These are phyloP conservation scores for Syndactyla subalaris DNA, from an alignment of 2,797 vertebrate species.

Conservation along the genomic window DNA sequence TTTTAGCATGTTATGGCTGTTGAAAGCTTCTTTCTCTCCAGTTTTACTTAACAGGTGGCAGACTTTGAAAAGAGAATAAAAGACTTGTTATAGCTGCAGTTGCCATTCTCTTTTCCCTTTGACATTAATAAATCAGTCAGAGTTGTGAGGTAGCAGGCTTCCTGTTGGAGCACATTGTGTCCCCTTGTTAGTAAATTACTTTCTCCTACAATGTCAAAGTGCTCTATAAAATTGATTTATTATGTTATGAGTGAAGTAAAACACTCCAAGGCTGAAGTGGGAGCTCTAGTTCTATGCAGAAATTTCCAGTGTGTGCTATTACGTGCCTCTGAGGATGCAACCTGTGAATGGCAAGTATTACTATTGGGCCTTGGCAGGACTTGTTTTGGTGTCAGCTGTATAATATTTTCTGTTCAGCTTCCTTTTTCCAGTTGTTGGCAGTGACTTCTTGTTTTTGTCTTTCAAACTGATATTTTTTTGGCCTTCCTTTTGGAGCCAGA, in stretches of 20 bases:
- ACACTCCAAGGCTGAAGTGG: not conserved
- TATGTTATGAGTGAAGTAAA: not conserved
- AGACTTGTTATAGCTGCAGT: not conserved
- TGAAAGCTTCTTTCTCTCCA: not conserved
- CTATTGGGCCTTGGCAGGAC: not conserved
- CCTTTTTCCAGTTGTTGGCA: not conserved
- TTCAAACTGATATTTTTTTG: not conserved
- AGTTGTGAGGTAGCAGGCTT: not conserved
- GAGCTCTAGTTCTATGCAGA: not conserved
- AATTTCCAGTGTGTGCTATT: not conserved
- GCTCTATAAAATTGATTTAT: constrained; percentile 20
- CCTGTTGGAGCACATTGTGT: not conserved
- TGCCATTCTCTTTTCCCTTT: not conserved
- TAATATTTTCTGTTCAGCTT: not conserved
- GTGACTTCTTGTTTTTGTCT: not conserved
- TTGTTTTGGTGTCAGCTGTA: not conserved
- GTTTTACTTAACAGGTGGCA: not conserved
- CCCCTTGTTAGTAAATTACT: constrained; percentile 6
- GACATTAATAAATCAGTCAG: not conserved
- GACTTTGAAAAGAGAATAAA: not conserved
- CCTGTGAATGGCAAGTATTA: not conserved
- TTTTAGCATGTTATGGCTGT: not conserved
- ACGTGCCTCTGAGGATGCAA: not conserved
- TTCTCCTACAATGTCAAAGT: not conserved
- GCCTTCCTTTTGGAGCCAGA: not conserved